Conservation (phyloP, 2,113 vertebrate genomes). For the Alligator sinensis region DNA sequence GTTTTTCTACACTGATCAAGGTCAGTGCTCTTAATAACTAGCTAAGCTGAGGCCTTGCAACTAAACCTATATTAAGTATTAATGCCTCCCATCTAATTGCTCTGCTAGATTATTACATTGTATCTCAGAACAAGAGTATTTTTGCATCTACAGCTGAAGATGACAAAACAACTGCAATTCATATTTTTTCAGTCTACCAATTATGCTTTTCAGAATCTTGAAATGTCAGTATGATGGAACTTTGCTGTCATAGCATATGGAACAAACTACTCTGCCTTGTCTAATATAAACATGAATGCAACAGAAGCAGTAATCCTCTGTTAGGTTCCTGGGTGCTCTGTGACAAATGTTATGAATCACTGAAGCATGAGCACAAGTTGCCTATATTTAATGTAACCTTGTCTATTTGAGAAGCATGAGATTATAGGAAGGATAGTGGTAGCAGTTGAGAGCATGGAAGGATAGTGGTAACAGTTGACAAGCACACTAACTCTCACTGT, state of each 20-base stretch:
- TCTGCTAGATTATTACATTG: not conserved
- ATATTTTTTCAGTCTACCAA: not conserved
- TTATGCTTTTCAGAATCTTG: not conserved
- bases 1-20: not conserved
- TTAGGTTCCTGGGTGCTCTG: not conserved
- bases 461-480: no score
- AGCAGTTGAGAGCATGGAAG: no score
- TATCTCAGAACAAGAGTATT: not conserved
- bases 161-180: not conserved
- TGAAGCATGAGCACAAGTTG: not conserved
- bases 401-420: no score
- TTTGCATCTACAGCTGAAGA: not conserved
- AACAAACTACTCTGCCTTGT: not conserved
- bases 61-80: not conserved
- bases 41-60: not conserved
- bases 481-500: not conserved
- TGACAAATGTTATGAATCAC: not conserved
- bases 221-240: rapidly evolving
- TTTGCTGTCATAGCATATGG: not conserved
- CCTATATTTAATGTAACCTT: not conserved
- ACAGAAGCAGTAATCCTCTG: not conserved
- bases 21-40: not conserved
- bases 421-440: no score
- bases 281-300: not conserved
- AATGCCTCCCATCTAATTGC: not conserved